These are phyloP conservation scores for Semaprochilodus insignis DNA, from an alignment of 2,797 vertebrate genomes.

Conservation along the genomic window DNA sequence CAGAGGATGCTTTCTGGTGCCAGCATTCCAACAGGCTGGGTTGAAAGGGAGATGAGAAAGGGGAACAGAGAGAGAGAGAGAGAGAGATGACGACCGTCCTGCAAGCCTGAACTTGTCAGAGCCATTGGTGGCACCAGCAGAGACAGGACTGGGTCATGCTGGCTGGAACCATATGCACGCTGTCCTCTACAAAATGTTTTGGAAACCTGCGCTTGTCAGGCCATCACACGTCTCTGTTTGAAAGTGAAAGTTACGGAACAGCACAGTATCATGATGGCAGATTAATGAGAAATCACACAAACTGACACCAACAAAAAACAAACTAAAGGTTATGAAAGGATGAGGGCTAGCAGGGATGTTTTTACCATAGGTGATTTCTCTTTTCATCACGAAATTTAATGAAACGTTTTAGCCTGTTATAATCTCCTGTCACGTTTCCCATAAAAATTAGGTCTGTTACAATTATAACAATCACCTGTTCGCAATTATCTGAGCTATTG, in stretches of 20 bases:
- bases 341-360: not conserved
- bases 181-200: not conserved
- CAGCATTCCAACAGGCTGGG: constrained; percentile 51
- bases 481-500: too few relatives aligned
- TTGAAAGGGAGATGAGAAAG: constrained; percentile 32
- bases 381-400: too few relatives aligned
- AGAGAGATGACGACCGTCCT: not conserved
- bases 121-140: constrained; percentile 16
- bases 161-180: constrained; percentile 7
- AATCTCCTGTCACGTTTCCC: too few relatives aligned
- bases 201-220: not conserved
- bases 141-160: constrained; percentile 31
- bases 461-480: too few relatives aligned
- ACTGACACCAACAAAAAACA: not conserved
- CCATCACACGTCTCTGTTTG: not conserved
- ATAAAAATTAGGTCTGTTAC: too few relatives aligned
- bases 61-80: constrained; percentile 35
- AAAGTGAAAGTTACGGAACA: not conserved
- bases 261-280: not conserved
- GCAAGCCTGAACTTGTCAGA: constrained; percentile 38
- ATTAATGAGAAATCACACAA: not conserved
- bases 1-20: constrained; percentile 43
- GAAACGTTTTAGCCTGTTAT: too few relatives aligned
- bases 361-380: too few relatives aligned
- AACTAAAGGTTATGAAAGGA: not conserved